A percentile compares a stretch with the other conserved stretches of the same genome.
Evolutionary conservation across 1,140 invertebrate species (phyloP).

Genomic region (Wasmannia auropunctata): DNA sequence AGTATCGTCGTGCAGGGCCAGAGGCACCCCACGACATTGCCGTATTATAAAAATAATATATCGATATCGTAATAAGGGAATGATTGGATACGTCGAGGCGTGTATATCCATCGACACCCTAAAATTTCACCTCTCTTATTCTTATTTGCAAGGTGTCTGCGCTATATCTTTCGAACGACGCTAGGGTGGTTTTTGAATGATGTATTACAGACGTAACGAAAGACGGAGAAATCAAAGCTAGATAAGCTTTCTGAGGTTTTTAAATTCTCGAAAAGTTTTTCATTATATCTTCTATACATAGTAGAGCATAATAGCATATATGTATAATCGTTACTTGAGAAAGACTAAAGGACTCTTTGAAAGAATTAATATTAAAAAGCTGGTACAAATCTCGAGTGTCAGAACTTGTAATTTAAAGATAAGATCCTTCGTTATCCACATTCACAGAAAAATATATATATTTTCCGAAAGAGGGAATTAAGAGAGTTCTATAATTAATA

Average conservation of each 20-base stretch:
- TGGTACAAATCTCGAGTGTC: constrained; percentile 15
- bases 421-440: neutral
- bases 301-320: neutral
- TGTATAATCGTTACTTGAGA: neutral
- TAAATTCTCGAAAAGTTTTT: constrained; percentile 5
- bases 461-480: neutral
- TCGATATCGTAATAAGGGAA: constrained; percentile 84
- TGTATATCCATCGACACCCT: constrained; percentile 74
- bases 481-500: neutral
- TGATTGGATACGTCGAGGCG: constrained; percentile 81
- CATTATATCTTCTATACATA: neutral
- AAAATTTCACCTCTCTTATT: constrained; percentile 51
- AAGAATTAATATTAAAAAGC: constrained; percentile 33
- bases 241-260: neutral
- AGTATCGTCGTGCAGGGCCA: neutral
- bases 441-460: neutral
- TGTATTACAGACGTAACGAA: constrained; percentile 74
- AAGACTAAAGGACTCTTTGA: constrained; percentile 5
- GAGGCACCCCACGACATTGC: constrained; percentile 15
- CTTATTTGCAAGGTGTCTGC: constrained; percentile 77
- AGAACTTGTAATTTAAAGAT: neutral
- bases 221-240: constrained; percentile 56
- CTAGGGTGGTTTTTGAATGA: constrained; percentile 52
- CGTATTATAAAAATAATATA: constrained; percentile 81
- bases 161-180: constrained; percentile 73